These are phyloP conservation scores for Minunthozetes semirufus DNA, from an alignment of 2,888 invertebrate species.

Conservation along the genomic window DNA sequence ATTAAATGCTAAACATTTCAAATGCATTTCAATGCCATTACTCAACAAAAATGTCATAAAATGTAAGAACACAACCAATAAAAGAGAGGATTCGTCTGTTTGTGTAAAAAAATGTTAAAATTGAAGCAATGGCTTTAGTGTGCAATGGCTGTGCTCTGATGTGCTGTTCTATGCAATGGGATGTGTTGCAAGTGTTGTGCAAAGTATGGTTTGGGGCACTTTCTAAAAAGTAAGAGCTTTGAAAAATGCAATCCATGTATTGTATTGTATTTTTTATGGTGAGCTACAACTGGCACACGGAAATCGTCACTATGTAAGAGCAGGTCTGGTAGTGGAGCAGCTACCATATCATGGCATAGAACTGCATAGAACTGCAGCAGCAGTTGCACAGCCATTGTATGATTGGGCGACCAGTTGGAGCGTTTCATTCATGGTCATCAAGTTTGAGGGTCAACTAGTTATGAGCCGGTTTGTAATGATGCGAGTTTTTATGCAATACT, in stretches of 20 bases:
- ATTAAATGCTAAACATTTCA: background rate
- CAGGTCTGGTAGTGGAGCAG: too few relatives aligned
- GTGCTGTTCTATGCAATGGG: background rate
- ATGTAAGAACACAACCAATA: background rate
- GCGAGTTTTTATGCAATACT: background rate
- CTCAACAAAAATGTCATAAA: background rate
- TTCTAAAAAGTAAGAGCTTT: background rate
- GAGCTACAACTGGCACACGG: too few relatives aligned
- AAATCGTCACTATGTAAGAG: too few relatives aligned
- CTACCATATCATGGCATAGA: background rate
- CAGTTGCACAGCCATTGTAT: background rate
- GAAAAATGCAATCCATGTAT: background rate
- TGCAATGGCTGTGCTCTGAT: too few relatives aligned
- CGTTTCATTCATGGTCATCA: constrained; percentile 20
- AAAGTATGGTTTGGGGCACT: background rate
- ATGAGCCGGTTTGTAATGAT: constrained; percentile 4
- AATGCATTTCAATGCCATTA: background rate
- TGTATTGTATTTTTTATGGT: too few relatives aligned
- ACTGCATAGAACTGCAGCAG: background rate
- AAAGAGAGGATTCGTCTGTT: background rate
- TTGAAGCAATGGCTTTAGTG: background rate
- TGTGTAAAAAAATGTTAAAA: background rate
- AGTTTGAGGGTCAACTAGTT: constrained; percentile 18
- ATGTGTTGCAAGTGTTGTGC: too few relatives aligned
- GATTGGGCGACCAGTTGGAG: constrained; percentile 14